Base-by-base conservation (phyloP, 2,113 vertebrate genomes). In the Herpailurus yagouaroundi region DNA sequence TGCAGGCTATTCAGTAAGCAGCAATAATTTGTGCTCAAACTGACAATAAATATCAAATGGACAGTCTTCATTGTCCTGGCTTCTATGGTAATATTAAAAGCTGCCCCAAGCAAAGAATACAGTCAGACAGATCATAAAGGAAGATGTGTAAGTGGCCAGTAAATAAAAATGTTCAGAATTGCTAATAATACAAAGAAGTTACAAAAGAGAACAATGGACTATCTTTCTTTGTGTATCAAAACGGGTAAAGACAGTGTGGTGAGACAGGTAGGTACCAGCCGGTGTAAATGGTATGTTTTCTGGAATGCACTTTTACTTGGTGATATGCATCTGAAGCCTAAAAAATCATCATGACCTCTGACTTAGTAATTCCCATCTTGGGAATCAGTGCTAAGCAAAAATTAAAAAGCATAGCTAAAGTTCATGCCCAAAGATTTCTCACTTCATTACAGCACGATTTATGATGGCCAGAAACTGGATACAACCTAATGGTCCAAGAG, bases 11-110 rank as follows among this genome's bases (percentile, higher is more conserved):
- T 86, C 73, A 95, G 79, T 69, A 97, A 93, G 93, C 87, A 96
- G 96, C 90, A 96, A 92, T 95, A 97, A 97, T 97, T 89, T 83
- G 92, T 29, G 84, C 94, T 97, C 79, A 96, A 94, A 97, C 71
- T 93, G 96, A 95, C 87, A 97, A 94, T 96, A 97, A 97, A 95
- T 95, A 96, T 97, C 94, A 96, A 92, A 57, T n/a, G 33, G 82
- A 92, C 94, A 89, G 60, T 89, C 82, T 48, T 89, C 92, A 91
- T 36, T 77, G 77, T 66, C 25, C 50, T 94, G 82, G 64, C 41
- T 89, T 95, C 76, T 89, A n/a, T 27, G 21, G 83, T 89, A 89
- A 89, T 88, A 94, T 81, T 91, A 97, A 96, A 91, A 96, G 81
- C 38, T 95, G 94, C 95, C 76, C 50, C 21, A 1, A 97, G 95